Evolutionary conservation across 1,140 invertebrate species (phyloP), one percentile per base, ranked within the genome.

Genomic region (Sweltsa coloradensis): DNA sequence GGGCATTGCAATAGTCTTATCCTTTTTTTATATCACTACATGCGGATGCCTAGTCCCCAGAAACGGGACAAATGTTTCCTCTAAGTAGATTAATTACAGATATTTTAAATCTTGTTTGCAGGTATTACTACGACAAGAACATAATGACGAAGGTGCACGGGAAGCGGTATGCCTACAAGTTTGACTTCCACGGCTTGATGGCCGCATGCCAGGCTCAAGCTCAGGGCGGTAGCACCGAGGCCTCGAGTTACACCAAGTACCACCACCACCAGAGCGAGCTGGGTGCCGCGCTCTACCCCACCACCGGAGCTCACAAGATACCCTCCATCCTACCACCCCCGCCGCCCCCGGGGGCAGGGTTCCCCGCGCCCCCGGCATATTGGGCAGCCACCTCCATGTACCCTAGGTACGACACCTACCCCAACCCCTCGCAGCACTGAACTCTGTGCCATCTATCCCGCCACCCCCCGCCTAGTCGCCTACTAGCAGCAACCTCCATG

Each of bases 51-150:
- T n/a, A n/a, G n/a, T n/a, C n/a, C n/a, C n/a, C n/a, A n/a, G n/a
- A n/a, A n/a, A n/a, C n/a, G n/a, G n/a, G n/a, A n/a, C n/a, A n/a
- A n/a, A n/a, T n/a, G n/a, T n/a, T n/a, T n/a, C n/a, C n/a, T n/a
- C n/a, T n/a, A n/a, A n/a, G n/a, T n/a, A n/a, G n/a, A n/a, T n/a
- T n/a, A n/a, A n/a, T n/a, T n/a, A n/a, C n/a, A n/a, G n/a, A n/a
- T n/a, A n/a, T n/a, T n/a, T n/a, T n/a, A n/a, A n/a, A n/a, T n/a
- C n/a, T 56, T 34, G 50, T 47, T 73, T 72, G 5, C 69, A 88
- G 88, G 59, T 98, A 97, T 63, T 98, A 98, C 63, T 98, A 98
- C 68, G 94, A 98, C 70, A 97, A 97, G 68, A 94, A 95, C 59
- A 89, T 97, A 54, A 94, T 97, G 86, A 89, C 81, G 45, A 94